Evolutionary conservation across 2,888 invertebrate genomes (phyloP).

Genomic region (Prostheceraeus crozeri): DNA sequence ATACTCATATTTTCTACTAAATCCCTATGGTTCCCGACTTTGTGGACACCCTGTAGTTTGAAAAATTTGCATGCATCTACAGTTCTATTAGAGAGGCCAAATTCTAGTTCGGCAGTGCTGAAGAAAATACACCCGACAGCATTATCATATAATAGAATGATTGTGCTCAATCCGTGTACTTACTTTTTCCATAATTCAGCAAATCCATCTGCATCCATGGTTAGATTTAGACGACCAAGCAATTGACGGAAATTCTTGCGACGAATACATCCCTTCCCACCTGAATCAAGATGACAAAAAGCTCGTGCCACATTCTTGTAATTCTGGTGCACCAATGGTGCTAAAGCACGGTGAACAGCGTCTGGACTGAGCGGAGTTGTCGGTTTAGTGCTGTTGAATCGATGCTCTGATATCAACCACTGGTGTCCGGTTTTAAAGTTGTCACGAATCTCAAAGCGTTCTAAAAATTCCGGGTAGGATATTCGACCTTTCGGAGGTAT

Average conservation of each 20-base stretch:
- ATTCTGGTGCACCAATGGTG: conserved; percentile 47
- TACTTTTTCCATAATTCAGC: too few relatives aligned
- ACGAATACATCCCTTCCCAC: conserved; percentile 46
- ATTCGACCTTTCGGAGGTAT: conserved; percentile 45
- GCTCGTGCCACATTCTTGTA: conserved; percentile 47
- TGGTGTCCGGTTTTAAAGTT: conserved; percentile 49
- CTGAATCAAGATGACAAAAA: conserved; percentile 28
- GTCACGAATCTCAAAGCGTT: conserved; percentile 48
- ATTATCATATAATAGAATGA: too few relatives aligned
- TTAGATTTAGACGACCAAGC: too few relatives aligned
- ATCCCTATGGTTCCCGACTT: too few relatives aligned
- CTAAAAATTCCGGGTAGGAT: conserved; percentile 49
- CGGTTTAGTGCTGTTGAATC: conserved; percentile 46
- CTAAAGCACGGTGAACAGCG: conserved; percentile 46
- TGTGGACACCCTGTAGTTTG: too few relatives aligned
- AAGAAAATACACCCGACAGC: too few relatives aligned
- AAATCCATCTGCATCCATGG: too few relatives aligned
- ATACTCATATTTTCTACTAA: too few relatives aligned
- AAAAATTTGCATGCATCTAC: too few relatives aligned
- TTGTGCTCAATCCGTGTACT: too few relatives aligned
- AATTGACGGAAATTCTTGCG: conserved; percentile 8
- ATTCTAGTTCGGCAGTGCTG: too few relatives aligned
- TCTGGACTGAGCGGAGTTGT: conserved; percentile 34
- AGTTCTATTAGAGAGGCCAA: too few relatives aligned
- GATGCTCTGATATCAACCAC: conserved; percentile 52